Percentiles rank a stretch among this genome's conserved stretches.
Conservation (phyloP, 2,113 vertebrate genomes). For the Apus apus region DNA sequence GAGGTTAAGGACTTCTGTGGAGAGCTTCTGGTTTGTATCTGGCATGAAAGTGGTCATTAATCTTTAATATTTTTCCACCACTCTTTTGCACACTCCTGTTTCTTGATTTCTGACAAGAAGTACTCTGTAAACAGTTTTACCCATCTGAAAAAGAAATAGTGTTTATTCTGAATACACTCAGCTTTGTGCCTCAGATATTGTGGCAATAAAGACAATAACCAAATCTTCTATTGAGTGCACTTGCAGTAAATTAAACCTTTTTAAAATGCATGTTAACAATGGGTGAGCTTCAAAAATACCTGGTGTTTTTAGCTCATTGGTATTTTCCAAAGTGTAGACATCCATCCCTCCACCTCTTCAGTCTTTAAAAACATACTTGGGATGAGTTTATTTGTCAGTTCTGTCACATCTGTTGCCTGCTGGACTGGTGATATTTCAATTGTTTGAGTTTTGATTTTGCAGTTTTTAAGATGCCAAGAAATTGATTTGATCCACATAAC, state of each 20-base stretch:
- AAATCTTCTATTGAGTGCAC: neutral
- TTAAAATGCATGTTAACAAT: neutral
- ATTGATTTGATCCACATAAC: constrained; percentile 4
- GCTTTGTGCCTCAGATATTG: neutral
- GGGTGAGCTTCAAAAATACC: neutral
- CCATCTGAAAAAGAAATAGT: neutral
- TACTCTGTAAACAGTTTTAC: neutral
- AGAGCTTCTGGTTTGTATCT: constrained; percentile 71
- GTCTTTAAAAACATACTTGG: neutral
- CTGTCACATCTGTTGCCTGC: neutral
- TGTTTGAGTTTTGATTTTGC: constrained; percentile 2
- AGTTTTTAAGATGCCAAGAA: neutral
- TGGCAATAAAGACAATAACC: neutral
- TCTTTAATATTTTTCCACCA: constrained; percentile 56
- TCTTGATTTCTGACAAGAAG: constrained; percentile 25
- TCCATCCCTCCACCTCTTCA: neutral
- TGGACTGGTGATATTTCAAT: neutral
- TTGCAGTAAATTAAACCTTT: neutral
- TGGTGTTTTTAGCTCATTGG: rapidly evolving
- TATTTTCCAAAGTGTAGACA: neutral
- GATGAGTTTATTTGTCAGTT: constrained; percentile 11
- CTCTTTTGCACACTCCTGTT: neutral
- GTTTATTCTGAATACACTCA: neutral
- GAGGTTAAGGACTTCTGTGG: constrained; percentile 54
- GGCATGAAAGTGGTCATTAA: constrained; percentile 43